phyloP scores from a whole-genome alignment of 2,797 vertebrate species.

The Pipistrellus nathusii region DNA sequence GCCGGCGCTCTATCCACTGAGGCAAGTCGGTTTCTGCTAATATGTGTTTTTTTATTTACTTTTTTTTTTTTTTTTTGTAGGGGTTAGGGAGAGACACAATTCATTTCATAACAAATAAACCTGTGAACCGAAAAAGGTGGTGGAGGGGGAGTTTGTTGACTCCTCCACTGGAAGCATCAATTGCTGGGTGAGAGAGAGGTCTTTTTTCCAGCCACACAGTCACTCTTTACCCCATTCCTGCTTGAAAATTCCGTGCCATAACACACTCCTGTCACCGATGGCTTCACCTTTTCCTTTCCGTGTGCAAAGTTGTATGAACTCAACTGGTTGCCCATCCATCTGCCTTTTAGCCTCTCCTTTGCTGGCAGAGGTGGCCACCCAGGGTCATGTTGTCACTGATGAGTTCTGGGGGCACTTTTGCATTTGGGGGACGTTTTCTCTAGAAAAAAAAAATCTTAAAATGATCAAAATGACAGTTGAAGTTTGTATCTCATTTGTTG shows the following conservation, averaged over 20 bases:
- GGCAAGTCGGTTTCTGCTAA: too few relatives aligned
- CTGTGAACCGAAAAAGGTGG: background rate
- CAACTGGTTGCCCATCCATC: background rate
- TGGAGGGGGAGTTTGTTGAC: too few relatives aligned
- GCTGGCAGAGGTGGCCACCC: background rate
- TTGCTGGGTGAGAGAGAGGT: background rate
- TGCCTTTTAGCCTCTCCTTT: background rate
- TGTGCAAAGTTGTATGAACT: background rate
- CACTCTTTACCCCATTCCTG: background rate
- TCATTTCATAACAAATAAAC: background rate
- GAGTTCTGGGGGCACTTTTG: background rate
- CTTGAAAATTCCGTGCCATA: background rate
- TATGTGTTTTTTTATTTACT: background rate
- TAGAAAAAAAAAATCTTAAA: background rate
- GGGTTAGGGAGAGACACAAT: background rate
- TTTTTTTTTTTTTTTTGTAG: background rate
- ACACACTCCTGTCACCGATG: rapidly evolving
- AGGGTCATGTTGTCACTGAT: rapidly evolving
- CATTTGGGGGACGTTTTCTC: background rate
- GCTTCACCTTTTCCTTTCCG: background rate
- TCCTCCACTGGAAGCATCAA: rapidly evolving
- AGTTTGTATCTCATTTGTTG: background rate
- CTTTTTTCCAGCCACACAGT: background rate
- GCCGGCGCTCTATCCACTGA: too few relatives aligned
- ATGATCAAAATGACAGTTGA: background rate